phyloP scores from a whole-genome alignment of 2,797 vertebrate species.

The Florisuga fusca region DNA sequence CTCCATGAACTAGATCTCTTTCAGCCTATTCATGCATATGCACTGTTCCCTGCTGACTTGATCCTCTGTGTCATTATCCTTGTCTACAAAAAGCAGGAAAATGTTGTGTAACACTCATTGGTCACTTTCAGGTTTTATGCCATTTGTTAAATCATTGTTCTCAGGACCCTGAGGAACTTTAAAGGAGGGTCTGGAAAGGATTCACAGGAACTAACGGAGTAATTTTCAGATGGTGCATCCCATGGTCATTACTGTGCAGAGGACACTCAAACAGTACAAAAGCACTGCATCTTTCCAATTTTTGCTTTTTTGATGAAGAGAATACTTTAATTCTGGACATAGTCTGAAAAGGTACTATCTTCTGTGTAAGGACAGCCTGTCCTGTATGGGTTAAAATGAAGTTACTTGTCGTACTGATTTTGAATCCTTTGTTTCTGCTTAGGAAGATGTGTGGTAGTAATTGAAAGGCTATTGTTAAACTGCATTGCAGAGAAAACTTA shows the following conservation, averaged over 20 bases:
- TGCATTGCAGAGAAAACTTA: not conserved
- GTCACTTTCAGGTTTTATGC: not conserved
- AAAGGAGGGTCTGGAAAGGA: not conserved
- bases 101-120: not conserved
- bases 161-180: not conserved
- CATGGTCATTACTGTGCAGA: not conserved
- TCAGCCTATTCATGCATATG: not conserved
- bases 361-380: not conserved
- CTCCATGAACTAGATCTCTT: slow-evolving; percentile 11
- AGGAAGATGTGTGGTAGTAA: not conserved
- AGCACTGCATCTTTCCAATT: not conserved
- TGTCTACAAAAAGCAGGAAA: not conserved
- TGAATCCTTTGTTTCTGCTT: not conserved
- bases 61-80: not conserved
- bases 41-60: not conserved
- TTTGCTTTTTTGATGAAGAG: not conserved
- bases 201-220: not conserved
- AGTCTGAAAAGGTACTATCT: not conserved
- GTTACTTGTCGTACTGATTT: not conserved
- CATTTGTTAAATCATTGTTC: not conserved
- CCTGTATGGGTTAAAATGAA: not conserved
- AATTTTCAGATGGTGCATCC: not conserved
- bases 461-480: not conserved
- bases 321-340: not conserved
- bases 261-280: not conserved